These are phyloP conservation scores for Ammodytes dubius DNA, from an alignment of 2,113 vertebrate genomes.

Conservation along the genomic window DNA sequence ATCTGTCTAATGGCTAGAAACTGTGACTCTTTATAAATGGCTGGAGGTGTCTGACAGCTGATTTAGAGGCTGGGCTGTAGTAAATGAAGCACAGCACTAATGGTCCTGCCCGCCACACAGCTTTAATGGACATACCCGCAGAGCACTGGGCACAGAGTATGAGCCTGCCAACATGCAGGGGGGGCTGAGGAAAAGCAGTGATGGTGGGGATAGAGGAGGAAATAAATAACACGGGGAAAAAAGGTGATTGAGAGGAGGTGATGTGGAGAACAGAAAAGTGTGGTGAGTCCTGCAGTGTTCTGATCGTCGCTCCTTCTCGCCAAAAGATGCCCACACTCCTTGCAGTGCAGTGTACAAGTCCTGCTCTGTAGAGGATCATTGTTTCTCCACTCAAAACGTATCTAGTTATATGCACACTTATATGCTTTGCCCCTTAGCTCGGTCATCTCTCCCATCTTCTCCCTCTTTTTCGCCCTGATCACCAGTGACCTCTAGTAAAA, in stretches of 20 bases:
- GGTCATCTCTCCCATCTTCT: neutral
- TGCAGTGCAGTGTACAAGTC: neutral
- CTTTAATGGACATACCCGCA: constrained; percentile 76
- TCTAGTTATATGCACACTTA: constrained; percentile 4
- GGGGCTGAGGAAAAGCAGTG: neutral
- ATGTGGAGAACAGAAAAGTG: constrained; percentile 6
- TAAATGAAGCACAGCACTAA: constrained; percentile 78
- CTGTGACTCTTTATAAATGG: constrained; percentile 56
- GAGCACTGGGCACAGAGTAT: constrained; percentile 54
- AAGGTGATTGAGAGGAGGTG: constrained; percentile 2
- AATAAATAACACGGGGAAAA: neutral
- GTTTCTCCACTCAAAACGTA: constrained; percentile 29
- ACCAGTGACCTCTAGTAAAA: constrained; percentile 61
- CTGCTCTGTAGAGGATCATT: constrained; percentile 14
- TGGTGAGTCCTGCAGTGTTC: constrained; percentile 14
- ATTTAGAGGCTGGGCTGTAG: constrained; percentile 67
- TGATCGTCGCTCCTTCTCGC: neutral
- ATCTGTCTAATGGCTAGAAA: constrained; percentile 60
- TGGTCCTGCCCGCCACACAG: constrained; percentile 65
- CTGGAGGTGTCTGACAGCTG: constrained; percentile 64
- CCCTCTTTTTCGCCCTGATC: constrained; percentile 17
- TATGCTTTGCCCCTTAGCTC: neutral
- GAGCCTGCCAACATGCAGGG: constrained; percentile 46
- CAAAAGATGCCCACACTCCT: neutral
- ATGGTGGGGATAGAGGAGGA: neutral